Percentiles rank a stretch among this genome's conserved stretches.
These are phyloP conservation scores for Solenopsis invicta DNA, from an alignment of 1,140 invertebrate species.

Conservation along the genomic window DNA sequence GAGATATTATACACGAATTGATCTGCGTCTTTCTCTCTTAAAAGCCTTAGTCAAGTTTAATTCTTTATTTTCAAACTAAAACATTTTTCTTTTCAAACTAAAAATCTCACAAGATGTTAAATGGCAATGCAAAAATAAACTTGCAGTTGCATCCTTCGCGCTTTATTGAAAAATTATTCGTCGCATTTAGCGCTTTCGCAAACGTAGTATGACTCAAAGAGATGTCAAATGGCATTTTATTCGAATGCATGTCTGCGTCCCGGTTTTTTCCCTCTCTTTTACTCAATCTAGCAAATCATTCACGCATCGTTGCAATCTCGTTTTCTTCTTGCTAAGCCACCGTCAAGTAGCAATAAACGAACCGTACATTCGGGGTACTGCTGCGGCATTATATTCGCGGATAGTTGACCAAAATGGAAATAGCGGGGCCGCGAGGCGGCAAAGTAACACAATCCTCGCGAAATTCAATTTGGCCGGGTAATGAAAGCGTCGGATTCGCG, in stretches of 20 bases:
- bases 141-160: not conserved
- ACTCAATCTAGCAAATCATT: not conserved
- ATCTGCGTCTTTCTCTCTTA: too few relatives aligned
- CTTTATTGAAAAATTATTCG: not conserved
- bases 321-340: constrained; percentile 18
- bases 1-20: too few relatives aligned
- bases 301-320: constrained; percentile 27
- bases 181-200: not conserved
- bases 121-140: not conserved
- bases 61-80: too few relatives aligned
- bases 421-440: constrained; percentile 48
- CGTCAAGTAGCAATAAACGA: constrained; percentile 52
- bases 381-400: not conserved
- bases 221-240: constrained; percentile 4
- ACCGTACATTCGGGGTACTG: constrained; percentile 18
- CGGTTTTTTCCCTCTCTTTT: not conserved
- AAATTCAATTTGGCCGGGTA: constrained; percentile 66
- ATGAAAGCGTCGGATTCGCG: constrained; percentile 69
- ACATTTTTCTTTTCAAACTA: too few relatives aligned
- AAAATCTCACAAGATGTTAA: not conserved
- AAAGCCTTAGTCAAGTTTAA: too few relatives aligned
- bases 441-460: constrained; percentile 64
- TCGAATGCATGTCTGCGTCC: not conserved
- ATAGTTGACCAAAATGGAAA: constrained; percentile 70
- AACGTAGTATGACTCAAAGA: not conserved